Evolutionary conservation across 2,113 vertebrate species (phyloP).

Genomic region (Cacatua alba): DNA sequence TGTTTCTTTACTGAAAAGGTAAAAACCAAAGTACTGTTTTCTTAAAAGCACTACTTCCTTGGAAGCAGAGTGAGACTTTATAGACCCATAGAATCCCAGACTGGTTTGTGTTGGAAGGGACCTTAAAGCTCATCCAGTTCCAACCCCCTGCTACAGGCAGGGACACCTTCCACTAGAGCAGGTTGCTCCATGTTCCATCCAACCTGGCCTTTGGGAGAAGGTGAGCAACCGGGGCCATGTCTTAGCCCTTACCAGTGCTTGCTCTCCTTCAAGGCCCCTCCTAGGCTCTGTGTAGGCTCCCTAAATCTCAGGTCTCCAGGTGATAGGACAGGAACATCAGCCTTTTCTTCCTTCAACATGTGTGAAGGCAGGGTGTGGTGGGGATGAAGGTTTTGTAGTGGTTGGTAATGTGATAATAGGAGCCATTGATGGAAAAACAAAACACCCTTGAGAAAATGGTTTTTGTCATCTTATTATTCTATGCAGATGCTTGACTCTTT

Average conservation of each 20-base stretch:
- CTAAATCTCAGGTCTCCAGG: neutral
- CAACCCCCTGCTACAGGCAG: neutral
- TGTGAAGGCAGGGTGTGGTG: neutral
- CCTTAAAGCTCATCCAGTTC: neutral
- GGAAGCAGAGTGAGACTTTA: neutral
- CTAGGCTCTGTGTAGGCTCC: fast-evolving
- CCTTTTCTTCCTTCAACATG: neutral
- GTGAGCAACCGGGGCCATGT: neutral
- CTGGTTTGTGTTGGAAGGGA: neutral
- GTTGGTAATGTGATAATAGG: neutral
- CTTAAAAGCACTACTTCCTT: neutral
- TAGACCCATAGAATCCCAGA: neutral
- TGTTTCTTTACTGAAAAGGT: neutral
- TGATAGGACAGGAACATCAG: neutral
- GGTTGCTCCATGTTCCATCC: neutral
- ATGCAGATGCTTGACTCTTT: neutral
- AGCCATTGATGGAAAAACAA: neutral
- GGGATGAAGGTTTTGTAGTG: neutral
- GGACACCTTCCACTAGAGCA: neutral
- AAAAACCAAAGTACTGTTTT: neutral
- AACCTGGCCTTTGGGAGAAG: neutral
- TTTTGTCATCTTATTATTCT: neutral
- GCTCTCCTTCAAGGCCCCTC: neutral
- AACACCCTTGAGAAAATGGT: neutral
- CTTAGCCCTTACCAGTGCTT: neutral